Conservation (phyloP, 1,140 invertebrate species). For the Glomeris maerens region DNA sequence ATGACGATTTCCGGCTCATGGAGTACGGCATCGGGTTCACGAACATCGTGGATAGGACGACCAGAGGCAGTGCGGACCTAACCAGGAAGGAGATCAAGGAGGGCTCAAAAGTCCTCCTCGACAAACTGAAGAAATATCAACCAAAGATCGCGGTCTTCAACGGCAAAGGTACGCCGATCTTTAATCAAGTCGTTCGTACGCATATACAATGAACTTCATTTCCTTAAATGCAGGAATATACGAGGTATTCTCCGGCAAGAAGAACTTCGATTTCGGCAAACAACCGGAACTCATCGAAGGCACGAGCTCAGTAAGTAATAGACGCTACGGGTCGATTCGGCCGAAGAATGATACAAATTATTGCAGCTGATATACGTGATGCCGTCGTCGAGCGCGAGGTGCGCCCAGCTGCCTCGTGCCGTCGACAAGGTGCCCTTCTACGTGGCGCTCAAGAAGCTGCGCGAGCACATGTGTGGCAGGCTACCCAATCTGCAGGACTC, state of each 20-base stretch:
- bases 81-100: constrained; percentile 93
- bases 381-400: constrained; percentile 91
- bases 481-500: constrained; percentile 72
- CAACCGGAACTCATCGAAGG: constrained; percentile 83
- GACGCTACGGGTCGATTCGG: background rate
- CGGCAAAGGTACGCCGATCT: constrained; percentile 54
- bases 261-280: constrained; percentile 91
- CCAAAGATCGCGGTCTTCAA: constrained; percentile 97
- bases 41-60: constrained; percentile 88
- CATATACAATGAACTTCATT: background rate
- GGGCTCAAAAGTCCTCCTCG: constrained; percentile 74
- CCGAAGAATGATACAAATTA: background rate
- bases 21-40: constrained; percentile 94
- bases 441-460: constrained; percentile 80
- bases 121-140: constrained; percentile 80
- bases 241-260: constrained; percentile 92
- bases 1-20: constrained; percentile 84
- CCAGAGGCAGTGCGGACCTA: constrained; percentile 87
- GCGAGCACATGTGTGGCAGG: constrained; percentile 85
- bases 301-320: constrained; percentile 71
- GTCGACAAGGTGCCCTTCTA: constrained; percentile 97
- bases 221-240: constrained; percentile 49
- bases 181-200: background rate
- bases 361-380: constrained; percentile 92
- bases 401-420: constrained; percentile 83